Conservation (phyloP, 2,797 vertebrate genomes). For the Ficedula albicollis region DNA sequence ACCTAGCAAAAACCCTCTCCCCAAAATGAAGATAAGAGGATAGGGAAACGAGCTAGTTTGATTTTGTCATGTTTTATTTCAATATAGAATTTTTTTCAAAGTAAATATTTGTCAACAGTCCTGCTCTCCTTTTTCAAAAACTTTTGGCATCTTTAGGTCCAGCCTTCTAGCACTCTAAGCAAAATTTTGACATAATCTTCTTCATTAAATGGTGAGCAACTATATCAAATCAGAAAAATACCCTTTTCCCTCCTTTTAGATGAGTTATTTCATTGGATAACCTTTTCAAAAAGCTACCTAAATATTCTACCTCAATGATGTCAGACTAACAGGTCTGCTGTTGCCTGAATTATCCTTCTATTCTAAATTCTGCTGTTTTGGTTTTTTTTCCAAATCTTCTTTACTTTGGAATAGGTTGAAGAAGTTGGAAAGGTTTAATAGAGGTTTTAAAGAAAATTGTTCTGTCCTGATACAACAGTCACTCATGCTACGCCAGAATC, state of each 20-base stretch:
- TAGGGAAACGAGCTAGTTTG: background rate
- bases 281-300: background rate
- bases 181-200: background rate
- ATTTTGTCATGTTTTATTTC: background rate
- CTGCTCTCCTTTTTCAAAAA: background rate
- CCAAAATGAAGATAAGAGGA: background rate
- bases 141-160: background rate
- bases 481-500: background rate
- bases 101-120: background rate
- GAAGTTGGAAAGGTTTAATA: background rate
- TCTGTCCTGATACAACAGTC: background rate
- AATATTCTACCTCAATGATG: background rate
- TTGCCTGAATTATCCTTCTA: background rate
- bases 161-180: background rate
- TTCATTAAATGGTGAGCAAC: background rate
- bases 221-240: background rate
- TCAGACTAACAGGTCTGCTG: background rate
- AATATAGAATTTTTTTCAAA: background rate
- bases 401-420: background rate
- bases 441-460: background rate
- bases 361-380: background rate
- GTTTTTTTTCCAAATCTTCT: background rate
- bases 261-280: background rate
- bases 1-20: background rate
- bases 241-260: rapidly evolving